phyloP scores from a whole-genome alignment of 2,113 vertebrate genomes.

The Zapus hudsonius region DNA sequence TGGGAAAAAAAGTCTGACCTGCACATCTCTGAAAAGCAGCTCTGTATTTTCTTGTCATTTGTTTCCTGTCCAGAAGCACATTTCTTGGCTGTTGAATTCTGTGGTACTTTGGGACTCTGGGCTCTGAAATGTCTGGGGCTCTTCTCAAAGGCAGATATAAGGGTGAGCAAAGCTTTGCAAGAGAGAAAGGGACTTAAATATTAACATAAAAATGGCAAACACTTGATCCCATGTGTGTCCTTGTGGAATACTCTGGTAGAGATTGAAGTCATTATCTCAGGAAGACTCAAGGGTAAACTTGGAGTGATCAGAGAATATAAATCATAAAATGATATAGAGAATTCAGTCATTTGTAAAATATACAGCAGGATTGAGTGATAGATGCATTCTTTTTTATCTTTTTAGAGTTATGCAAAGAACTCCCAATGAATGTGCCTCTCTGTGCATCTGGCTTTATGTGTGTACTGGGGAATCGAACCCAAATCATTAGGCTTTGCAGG shows the following conservation, averaged over 20 bases:
- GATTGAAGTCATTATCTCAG: rapidly evolving
- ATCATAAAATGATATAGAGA: neutral
- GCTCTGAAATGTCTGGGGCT: neutral
- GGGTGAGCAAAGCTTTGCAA: neutral
- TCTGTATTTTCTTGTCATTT: neutral
- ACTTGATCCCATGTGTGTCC: too few species aligned
- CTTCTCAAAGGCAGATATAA: neutral
- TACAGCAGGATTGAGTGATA: neutral
- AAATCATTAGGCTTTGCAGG: too few species aligned
- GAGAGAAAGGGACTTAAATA: neutral
- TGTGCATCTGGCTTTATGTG: too few species aligned
- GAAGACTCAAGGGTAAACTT: neutral
- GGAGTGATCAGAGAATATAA: too few species aligned
- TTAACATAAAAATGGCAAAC: too few species aligned
- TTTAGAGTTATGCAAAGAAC: neutral
- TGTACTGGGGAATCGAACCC: too few species aligned
- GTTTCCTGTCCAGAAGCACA: neutral
- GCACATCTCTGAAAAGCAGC: neutral
- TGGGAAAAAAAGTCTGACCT: neutral
- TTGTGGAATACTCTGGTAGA: rapidly evolving
- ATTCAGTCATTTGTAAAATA: neutral
- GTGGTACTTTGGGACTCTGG: neutral
- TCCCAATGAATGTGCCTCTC: too few species aligned
- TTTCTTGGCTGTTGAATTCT: neutral
- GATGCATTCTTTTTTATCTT: neutral